Percentiles rank a stretch among this genome's conserved stretches.
These are phyloP conservation scores for Selenia dentaria DNA, from an alignment of 2,888 invertebrate genomes.

Conservation along the genomic window DNA sequence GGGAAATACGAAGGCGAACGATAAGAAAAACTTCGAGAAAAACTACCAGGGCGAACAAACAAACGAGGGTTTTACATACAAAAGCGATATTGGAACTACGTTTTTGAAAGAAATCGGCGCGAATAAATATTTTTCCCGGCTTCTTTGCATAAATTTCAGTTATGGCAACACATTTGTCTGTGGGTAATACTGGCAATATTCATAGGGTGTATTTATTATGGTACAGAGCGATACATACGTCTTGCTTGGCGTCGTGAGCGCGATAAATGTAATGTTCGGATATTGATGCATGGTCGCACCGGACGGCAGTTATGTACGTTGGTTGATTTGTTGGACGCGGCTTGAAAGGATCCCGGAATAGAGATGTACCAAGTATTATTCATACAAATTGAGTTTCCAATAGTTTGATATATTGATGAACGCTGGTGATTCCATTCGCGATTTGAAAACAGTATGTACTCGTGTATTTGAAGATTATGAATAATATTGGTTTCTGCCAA, in stretches of 20 bases:
- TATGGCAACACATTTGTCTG: conserved; percentile 57
- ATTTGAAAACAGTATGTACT: no score
- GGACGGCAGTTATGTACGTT: not conserved
- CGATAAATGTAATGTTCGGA: conserved; percentile 19
- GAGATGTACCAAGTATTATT: no score
- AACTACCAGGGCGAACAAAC: conserved; percentile 21
- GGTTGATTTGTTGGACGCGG: conserved; percentile 9
- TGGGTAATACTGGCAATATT: conserved; percentile 48
- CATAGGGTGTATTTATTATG: conserved; percentile 31
- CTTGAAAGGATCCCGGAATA: not conserved
- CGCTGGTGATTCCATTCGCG: no score
- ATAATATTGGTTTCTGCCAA: no score
- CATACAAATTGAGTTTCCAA: no score
- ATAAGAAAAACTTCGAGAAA: conserved; percentile 15
- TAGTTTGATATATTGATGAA: no score
- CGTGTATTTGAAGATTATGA: no score
- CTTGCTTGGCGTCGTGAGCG: conserved; percentile 18
- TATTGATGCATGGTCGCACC: conserved; percentile 10
- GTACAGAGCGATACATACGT: conserved; percentile 40
- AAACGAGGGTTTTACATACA: conserved; percentile 26
- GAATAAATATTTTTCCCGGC: conserved; percentile 48
- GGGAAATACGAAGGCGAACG: conserved; percentile 5
- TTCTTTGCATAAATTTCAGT: conserved; percentile 50
- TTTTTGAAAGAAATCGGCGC: conserved; percentile 29
- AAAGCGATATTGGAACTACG: conserved; percentile 23